A percentile compares a stretch with the other conserved stretches of the same genome.
phyloP scores from a whole-genome alignment of 2,888 invertebrate species.

The Drosophila pseudotakahashii region DNA sequence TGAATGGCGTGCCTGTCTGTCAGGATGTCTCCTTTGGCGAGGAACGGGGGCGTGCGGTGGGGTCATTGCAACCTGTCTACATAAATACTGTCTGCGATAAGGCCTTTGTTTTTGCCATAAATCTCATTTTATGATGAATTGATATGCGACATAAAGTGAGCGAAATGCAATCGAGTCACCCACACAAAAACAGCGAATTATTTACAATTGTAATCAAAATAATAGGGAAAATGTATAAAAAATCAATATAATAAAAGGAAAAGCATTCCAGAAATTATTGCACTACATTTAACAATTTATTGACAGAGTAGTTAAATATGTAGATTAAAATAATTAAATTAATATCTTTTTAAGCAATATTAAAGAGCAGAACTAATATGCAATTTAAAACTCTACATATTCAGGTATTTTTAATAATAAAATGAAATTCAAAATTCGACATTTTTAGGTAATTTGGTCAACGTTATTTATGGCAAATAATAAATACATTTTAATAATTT shows the following conservation, averaged over 20 bases:
- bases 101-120: slow-evolving; percentile 84
- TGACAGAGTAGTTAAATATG: too few relatives aligned
- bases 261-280: too few relatives aligned
- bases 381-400: too few relatives aligned
- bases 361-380: too few relatives aligned
- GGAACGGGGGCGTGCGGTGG: not conserved
- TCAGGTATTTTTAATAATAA: too few relatives aligned
- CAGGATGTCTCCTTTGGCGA: slow-evolving; percentile 28
- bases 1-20: slow-evolving; percentile 71
- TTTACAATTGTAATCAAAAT: slow-evolving; percentile 41
- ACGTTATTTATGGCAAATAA: too few relatives aligned
- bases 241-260: not conserved
- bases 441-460: too few relatives aligned
- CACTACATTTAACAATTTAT: too few relatives aligned
- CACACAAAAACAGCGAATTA: slow-evolving; percentile 21
- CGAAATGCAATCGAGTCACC: slow-evolving; percentile 57
- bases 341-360: too few relatives aligned
- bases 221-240: not conserved
- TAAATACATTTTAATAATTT: too few relatives aligned
- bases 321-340: too few relatives aligned
- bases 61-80: slow-evolving; percentile 76
- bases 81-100: slow-evolving; percentile 82
- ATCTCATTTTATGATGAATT: slow-evolving; percentile 84
- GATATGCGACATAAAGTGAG: slow-evolving; percentile 63
- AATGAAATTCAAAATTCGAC: too few relatives aligned